Percentiles rank a stretch among this genome's conserved stretches.
phyloP scores from a whole-genome alignment of 2,797 vertebrate species.

The Triplophysa yarkandensis region DNA sequence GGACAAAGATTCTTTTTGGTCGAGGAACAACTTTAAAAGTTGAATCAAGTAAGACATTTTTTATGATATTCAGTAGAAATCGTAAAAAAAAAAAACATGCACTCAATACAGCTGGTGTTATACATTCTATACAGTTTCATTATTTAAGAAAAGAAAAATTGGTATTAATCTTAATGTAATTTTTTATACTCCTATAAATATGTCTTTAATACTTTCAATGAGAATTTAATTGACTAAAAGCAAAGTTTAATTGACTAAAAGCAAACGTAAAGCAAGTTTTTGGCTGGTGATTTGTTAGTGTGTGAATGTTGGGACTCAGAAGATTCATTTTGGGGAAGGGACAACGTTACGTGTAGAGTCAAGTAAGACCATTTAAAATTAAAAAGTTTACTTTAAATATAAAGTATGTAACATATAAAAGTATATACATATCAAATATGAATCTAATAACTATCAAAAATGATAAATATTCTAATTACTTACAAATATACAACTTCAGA shows the following conservation, averaged over 20 bases:
- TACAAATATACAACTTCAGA: no score
- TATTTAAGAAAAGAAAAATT: neutral
- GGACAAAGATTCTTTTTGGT: constrained; percentile 45
- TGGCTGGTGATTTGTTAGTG: constrained; percentile 5
- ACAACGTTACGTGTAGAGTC: constrained; percentile 20
- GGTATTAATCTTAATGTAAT: neutral
- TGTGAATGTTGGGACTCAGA: constrained; percentile 31
- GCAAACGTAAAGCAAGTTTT: neutral
- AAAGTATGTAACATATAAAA: no score
- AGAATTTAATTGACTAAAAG: neutral
- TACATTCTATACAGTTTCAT: neutral
- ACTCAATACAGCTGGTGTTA: neutral
- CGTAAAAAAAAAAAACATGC: neutral
- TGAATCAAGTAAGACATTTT: constrained; percentile 46
- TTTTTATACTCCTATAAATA: neutral
- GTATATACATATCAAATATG: no score
- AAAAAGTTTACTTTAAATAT: no score
- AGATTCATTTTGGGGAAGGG: constrained; percentile 35
- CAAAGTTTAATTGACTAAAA: neutral
- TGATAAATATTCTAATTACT: no score
- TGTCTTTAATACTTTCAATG: neutral
- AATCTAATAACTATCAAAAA: no score
- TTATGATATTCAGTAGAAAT: neutral
- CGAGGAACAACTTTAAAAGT: constrained; percentile 40
- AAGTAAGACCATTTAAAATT: constrained; percentile 20